phyloP scores from a whole-genome alignment of 2,888 invertebrate genomes.

The Rosalia funebris region DNA sequence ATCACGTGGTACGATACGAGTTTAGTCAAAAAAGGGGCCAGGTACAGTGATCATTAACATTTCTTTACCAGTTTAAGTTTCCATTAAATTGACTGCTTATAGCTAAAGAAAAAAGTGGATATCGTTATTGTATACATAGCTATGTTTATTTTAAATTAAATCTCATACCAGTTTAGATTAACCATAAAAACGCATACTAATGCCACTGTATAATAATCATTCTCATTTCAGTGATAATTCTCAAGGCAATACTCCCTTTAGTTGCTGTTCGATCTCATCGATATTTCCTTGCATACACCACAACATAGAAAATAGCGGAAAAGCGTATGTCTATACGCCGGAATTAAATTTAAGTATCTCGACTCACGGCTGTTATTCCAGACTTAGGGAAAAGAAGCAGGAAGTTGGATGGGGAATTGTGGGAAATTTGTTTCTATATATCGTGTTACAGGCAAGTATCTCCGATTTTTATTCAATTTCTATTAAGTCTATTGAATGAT shows the following conservation, averaged over 20 bases:
- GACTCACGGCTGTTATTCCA: constrained; percentile 57
- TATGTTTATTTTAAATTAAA: too few species aligned
- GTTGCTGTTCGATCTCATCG: constrained; percentile 70
- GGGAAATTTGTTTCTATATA: constrained; percentile 52
- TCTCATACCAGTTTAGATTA: too few species aligned
- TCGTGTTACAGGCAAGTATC: constrained; percentile 51
- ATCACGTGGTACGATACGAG: constrained; percentile 68
- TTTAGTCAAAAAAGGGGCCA: constrained; percentile 53
- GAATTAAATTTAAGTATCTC: constrained; percentile 60
- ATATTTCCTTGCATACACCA: constrained; percentile 71
- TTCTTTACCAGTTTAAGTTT: too few species aligned
- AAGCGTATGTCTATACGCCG: constrained; percentile 68
- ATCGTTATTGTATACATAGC: too few species aligned
- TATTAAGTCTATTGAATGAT: not conserved
- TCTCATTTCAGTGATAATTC: constrained; percentile 30
- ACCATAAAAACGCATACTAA: too few species aligned
- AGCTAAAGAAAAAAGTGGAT: too few species aligned
- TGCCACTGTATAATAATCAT: too few species aligned
- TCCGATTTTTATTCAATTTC: not conserved
- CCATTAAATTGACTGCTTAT: too few species aligned
- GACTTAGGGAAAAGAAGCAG: constrained; percentile 52
- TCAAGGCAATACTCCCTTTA: constrained; percentile 70
- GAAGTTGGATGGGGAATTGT: constrained; percentile 56
- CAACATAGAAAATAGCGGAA: constrained; percentile 66
- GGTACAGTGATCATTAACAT: too few species aligned